phyloP scores from a whole-genome alignment of 2,888 invertebrate genomes.

The Mantis religiosa region DNA sequence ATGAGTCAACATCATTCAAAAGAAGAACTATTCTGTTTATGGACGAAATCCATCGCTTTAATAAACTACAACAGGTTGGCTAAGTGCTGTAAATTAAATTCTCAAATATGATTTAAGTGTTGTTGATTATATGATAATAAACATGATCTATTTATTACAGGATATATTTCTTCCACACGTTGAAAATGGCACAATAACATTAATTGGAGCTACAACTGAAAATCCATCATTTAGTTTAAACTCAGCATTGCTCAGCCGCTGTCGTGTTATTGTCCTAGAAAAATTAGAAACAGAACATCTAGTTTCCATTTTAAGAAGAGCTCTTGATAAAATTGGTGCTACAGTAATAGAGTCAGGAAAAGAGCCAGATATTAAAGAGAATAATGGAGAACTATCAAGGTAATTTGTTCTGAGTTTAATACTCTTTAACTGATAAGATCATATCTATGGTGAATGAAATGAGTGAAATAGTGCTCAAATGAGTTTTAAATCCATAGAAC shows the following conservation, averaged over 20 bases:
- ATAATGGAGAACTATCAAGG: not conserved
- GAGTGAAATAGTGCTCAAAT: no score
- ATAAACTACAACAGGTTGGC: slow-evolving; percentile 68
- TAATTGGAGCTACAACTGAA: slow-evolving; percentile 82
- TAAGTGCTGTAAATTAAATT: not conserved
- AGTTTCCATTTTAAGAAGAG: slow-evolving; percentile 57
- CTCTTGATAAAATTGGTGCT: slow-evolving; percentile 47
- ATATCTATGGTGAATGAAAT: no score
- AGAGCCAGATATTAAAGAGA: not conserved
- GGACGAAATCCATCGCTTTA: slow-evolving; percentile 85
- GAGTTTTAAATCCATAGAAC: no score
- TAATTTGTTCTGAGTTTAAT: not conserved
- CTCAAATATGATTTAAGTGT: not conserved
- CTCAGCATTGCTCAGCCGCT: slow-evolving; percentile 72
- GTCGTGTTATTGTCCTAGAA: slow-evolving; percentile 69
- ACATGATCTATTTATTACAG: slow-evolving; percentile 33
- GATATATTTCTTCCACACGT: slow-evolving; percentile 76
- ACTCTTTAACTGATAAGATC: no score
- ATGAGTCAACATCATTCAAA: slow-evolving; percentile 63
- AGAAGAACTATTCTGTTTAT: slow-evolving; percentile 73
- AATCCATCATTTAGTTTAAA: slow-evolving; percentile 84
- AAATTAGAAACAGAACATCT: slow-evolving; percentile 61
- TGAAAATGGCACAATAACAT: slow-evolving; percentile 70
- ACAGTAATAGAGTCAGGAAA: slow-evolving; percentile 22
- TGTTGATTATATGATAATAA: not conserved